A percentile compares a stretch with the other conserved stretches of the same genome.
phyloP scores from a whole-genome alignment of 2,113 vertebrate genomes.

The Brachyhypopomus gauderio region DNA sequence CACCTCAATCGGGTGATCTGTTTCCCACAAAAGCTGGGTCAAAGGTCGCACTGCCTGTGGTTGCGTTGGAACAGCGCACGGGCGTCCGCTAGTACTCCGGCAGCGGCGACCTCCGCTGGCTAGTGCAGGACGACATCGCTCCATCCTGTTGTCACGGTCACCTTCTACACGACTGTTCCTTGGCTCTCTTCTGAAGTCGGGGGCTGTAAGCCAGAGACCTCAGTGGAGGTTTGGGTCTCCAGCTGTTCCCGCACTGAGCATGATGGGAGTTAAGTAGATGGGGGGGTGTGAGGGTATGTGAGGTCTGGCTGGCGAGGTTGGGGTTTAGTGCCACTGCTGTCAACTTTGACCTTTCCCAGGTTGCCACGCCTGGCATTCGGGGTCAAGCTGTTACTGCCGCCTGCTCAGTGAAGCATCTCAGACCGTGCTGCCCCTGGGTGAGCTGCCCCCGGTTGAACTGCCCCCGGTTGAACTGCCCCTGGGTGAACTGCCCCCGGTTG shows the following conservation, averaged over 20 bases:
- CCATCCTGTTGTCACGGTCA: not conserved
- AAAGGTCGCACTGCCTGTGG: constrained; percentile 12
- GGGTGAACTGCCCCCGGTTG: too few species aligned
- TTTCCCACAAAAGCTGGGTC: constrained; percentile 9
- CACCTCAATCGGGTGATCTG: constrained; percentile 35
- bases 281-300: constrained; percentile 5
- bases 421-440: constrained; percentile 47
- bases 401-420: constrained; percentile 36
- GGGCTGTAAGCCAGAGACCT: constrained; percentile 4
- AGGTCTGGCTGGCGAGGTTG: constrained; percentile 39
- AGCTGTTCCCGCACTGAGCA: not conserved
- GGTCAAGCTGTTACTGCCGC: constrained; percentile 46
- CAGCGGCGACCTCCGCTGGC: not conserved
- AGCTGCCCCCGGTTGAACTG: too few species aligned
- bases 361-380: constrained; percentile 7
- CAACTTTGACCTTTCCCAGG: constrained; percentile 51
- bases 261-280: constrained; percentile 14
- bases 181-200: not conserved
- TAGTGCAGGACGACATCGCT: not conserved
- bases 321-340: constrained; percentile 38
- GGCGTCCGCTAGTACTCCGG: not conserved
- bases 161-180: not conserved
- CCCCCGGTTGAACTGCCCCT: too few species aligned
- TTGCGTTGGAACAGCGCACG: not conserved
- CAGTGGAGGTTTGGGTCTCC: not conserved